Base-by-base conservation (phyloP, 2,797 vertebrate species). In the Xerus rutilus region DNA sequence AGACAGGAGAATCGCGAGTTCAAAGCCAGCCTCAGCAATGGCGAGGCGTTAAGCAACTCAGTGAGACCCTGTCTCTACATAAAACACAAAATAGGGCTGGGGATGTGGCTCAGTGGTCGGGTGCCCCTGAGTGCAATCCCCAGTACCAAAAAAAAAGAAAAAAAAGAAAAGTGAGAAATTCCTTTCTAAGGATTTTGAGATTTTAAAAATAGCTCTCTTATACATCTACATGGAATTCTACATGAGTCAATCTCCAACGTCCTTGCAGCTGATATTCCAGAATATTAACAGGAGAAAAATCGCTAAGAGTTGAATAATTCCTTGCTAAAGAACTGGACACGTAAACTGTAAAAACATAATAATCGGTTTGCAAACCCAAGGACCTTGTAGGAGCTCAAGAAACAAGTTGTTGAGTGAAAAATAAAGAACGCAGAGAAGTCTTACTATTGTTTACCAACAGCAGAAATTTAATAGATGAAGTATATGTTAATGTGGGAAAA, bases 111-210 rank as follows among this genome's bases (percentile, higher is more conserved):
- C 39, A 39, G 39, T 39, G 39, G 39, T 39, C 39, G 39, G 3
- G 39, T 39, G 3, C 39, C 39, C 39, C 39, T 39, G 39, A 39
- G 39, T 39, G 2, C 39, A 39, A 39, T 39, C 39, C 39, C 39
- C 39, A 39, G 39, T 39, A 39, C 39, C 39, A 39, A 39, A 39
- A 39, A 39, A 39, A 39, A 3, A 39, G 39, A 39, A 39, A 93
- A 81, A 94, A 93, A 81, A 94, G n/a, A 69, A 62, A 81, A 67
- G 30, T 17, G 67, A 57, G 65, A 85, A 93, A 93, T 74, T 95
- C 32, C 47, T 54, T 85, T 86, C 45, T 85, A 76, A 94, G 70
- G 28, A 79, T 90, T 59, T 91, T 18, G 88, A 84, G 32, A 90
- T 15, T 52, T 76, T 65, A 47, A 18, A 84, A 93, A 95, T 89